phyloP scores from a whole-genome alignment of 2,113 vertebrate species.

The Erpornis zantholeuca region DNA sequence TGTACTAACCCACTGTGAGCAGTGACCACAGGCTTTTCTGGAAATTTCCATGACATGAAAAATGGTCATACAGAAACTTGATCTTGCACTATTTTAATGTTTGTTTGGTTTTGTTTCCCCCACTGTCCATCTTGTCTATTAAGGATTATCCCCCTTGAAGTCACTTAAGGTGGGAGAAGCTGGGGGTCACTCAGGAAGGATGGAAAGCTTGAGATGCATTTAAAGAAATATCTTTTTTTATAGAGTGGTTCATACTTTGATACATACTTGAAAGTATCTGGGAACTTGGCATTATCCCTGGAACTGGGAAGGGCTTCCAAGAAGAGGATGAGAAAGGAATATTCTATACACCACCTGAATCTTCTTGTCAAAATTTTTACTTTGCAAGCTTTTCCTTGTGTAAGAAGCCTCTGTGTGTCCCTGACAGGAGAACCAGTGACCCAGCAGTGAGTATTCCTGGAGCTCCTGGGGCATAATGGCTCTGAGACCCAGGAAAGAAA shows the following conservation, averaged over 20 bases:
- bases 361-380: background rate
- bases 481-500: background rate
- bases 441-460: accelerated
- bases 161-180: background rate
- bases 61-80: background rate
- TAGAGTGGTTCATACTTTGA: background rate
- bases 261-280: background rate
- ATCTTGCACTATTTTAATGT: background rate
- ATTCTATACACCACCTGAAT: background rate
- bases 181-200: accelerated
- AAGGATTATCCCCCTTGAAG: background rate
- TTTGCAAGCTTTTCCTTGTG: background rate
- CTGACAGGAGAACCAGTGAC: background rate
- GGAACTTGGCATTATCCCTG: background rate
- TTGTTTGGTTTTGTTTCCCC: background rate
- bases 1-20: background rate
- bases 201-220: background rate
- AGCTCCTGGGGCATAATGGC: accelerated
- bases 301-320: background rate
- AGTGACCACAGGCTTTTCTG: background rate
- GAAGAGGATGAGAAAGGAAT: background rate
- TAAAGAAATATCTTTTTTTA: background rate
- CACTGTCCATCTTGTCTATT: background rate
- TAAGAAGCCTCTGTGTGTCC: background rate
- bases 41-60: background rate